Conservation (phyloP, 2,888 invertebrate species). For the Oscheius onirici region DNA sequence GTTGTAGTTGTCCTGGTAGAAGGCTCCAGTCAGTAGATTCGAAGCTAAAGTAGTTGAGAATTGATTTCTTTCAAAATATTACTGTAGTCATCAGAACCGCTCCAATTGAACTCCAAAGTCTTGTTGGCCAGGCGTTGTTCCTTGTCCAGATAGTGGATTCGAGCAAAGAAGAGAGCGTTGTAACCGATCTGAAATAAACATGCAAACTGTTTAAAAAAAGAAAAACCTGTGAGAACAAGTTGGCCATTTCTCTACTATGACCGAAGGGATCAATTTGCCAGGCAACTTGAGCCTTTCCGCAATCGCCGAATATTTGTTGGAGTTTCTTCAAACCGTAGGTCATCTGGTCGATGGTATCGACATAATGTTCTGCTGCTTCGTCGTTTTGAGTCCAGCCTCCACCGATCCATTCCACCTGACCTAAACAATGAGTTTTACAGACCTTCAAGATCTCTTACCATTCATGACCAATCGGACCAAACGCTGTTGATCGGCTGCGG, state of each 20-base stretch:
- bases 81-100: conserved; percentile 73
- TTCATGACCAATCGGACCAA: conserved; percentile 61
- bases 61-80: background rate
- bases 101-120: conserved; percentile 74
- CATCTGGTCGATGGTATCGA: conserved; percentile 76
- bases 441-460: conserved; percentile 35
- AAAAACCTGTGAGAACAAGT: conserved; percentile 75
- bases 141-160: conserved; percentile 72
- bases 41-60: conserved; percentile 48
- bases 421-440: conserved; percentile 36
- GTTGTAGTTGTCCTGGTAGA: conserved; percentile 80
- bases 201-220: background rate
- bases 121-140: conserved; percentile 67
- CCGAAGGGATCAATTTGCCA: conserved; percentile 78
- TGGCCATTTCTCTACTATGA: conserved; percentile 75
- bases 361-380: conserved; percentile 76
- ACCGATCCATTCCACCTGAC: conserved; percentile 71
- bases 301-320: conserved; percentile 70
- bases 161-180: conserved; percentile 76
- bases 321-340: conserved; percentile 73
- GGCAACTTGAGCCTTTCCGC: conserved; percentile 74
- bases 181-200: conserved; percentile 82
- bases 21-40: conserved; percentile 83
- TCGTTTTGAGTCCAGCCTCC: conserved; percentile 77
- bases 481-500: conserved; percentile 46